Evolutionary conservation across 2,113 vertebrate species (phyloP).

Genomic region (Gallinago media): DNA sequence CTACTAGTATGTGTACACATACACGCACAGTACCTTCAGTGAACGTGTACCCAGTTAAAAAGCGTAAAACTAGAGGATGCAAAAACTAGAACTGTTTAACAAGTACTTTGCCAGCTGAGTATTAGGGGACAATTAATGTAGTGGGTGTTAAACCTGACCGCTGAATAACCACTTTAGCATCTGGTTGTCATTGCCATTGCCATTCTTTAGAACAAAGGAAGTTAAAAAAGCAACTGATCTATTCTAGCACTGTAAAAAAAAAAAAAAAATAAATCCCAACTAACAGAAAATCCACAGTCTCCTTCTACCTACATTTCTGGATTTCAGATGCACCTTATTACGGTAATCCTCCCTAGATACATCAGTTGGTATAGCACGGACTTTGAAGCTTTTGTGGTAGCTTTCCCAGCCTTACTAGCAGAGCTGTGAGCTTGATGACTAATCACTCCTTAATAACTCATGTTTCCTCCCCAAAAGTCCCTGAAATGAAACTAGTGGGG

Average conservation of each 20-base stretch:
- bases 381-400: neutral
- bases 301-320: neutral
- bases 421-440: slow-evolving; percentile 1
- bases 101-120: neutral
- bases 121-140: neutral
- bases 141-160: neutral
- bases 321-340: neutral
- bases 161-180: neutral
- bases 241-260: too few relatives aligned
- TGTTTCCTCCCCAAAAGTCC: neutral
- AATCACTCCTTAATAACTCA: slow-evolving; percentile 4
- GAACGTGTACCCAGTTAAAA: neutral
- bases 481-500: neutral
- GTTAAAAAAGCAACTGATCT: neutral
- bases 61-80: neutral
- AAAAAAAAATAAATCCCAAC: neutral
- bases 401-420: neutral
- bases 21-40: neutral
- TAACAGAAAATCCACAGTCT: neutral
- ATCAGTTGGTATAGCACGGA: neutral
- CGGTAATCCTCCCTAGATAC: neutral
- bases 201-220: neutral
- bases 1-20: neutral
- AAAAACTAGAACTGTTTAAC: neutral
- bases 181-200: neutral